Evolutionary conservation across 2,797 vertebrate genomes (phyloP), one percentile per base, ranked within the genome.

Genomic region (Oreonectes daqikongensis): DNA sequence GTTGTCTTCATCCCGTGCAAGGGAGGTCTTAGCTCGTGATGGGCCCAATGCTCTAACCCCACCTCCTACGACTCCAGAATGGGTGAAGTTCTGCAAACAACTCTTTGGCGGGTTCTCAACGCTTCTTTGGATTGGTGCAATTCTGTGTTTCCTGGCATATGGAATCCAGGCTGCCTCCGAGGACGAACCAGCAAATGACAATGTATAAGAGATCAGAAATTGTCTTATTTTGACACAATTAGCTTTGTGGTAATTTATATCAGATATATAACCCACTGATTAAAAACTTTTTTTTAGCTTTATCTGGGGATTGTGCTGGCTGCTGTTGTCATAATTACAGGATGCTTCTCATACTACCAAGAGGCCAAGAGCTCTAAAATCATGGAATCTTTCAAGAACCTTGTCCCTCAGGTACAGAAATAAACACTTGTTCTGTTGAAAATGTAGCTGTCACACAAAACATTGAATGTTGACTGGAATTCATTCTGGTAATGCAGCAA

Each of bases 61-160:
- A 0, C 97, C 97, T 14, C 96, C 97, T 50, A 98, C 96, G 0
- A 98, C 96, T 5, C 97, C 97, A 0, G 97, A 98, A 78, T 99
- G 97, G 97, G 88, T 99, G 2, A 99, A 99, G 83, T 99, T 99
- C 88, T 99, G 97, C 55, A 93, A 89, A 85, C 97, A 99, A 88
- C 93, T 99, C 35, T 99, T 99, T 0, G 96, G 97, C 12, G 97
- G 97, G 0, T 99, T 99, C 90, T 97, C 95, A 0, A 97, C 96
- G 86, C 86, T 99, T 42, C 90, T 99, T 84, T 99, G 97, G 97
- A 98, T 97, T 1, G 97, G 97, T 22, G 96, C 97, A 0, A 22
- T 97, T 69, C 94, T 99, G 28, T 98, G 97, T 75, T 98, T 98
- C 83, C 83, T 98, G 74, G 96, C 96, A 42, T 96, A 94, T 0